These are phyloP conservation scores for Pocillopora damicornis DNA, from an alignment of 64 coral and sea anemone species.

Conservation along the genomic window DNA sequence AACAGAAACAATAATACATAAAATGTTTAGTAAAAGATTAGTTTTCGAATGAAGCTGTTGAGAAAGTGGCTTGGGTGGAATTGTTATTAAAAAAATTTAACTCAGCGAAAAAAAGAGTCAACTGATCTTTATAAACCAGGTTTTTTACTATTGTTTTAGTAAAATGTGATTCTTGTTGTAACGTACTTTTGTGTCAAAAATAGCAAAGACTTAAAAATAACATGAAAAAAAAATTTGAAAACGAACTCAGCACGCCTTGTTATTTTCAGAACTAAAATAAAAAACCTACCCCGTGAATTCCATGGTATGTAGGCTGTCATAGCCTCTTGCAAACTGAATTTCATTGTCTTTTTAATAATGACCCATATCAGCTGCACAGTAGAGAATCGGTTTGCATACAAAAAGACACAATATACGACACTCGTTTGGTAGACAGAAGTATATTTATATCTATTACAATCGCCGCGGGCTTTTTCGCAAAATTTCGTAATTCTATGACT, in stretches of 20 bases:
- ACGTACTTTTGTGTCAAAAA: neutral
- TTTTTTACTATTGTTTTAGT: no score
- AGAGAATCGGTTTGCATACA: conserved; percentile 9
- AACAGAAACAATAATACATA: no score
- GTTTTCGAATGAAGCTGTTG: no score
- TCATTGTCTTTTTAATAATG: neutral
- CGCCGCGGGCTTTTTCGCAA: neutral
- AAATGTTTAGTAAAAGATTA: no score
- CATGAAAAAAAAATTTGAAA: neutral
- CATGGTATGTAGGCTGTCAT: neutral
- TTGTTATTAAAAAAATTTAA: no score
- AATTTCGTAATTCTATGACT: neutral
- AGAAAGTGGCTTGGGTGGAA: no score
- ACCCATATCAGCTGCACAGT: neutral
- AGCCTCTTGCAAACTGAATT: neutral
- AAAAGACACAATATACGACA: neutral
- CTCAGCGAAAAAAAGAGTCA: no score
- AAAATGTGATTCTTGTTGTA: neutral
- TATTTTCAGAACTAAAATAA: neutral
- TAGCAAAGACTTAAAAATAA: neutral
- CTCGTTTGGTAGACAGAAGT: neutral
- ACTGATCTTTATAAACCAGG: no score
- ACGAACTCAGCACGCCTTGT: neutral
- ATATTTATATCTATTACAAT: conserved; percentile 12
- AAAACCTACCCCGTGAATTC: neutral